Conservation (phyloP, 2,888 invertebrate species). For the Drosophila yooni region DNA sequence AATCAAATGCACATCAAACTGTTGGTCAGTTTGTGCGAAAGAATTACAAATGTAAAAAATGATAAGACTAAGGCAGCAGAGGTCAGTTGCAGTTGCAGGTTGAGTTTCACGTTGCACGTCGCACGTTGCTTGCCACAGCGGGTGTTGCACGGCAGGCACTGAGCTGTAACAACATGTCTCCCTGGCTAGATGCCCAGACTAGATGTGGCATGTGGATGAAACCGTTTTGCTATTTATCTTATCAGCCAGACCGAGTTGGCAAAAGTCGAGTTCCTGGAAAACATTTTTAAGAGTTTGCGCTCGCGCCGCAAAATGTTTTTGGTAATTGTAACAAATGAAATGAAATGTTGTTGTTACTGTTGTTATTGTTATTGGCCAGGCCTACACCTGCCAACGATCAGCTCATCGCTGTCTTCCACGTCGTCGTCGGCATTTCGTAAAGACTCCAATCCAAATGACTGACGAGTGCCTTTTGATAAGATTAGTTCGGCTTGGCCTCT, state of each 20-base stretch:
- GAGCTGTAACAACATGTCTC: slow-evolving; percentile 27
- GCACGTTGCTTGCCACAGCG: slow-evolving; percentile 52
- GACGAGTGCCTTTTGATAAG: slow-evolving; percentile 69
- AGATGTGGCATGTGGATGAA: slow-evolving; percentile 52
- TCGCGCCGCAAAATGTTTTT: slow-evolving; percentile 62
- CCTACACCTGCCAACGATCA: slow-evolving; percentile 62
- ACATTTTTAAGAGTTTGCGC: slow-evolving; percentile 27
- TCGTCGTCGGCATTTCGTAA: slow-evolving; percentile 38
- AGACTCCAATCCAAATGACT: slow-evolving; percentile 53
- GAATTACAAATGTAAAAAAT: slow-evolving; percentile 63
- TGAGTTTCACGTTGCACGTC: background rate
- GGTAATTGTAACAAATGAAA: slow-evolving; percentile 73
- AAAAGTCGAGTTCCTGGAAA: slow-evolving; percentile 58
- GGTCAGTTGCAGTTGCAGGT: slow-evolving; percentile 12
- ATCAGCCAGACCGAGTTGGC: slow-evolving; percentile 63
- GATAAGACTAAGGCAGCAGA: slow-evolving; percentile 17
- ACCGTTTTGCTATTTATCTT: slow-evolving; percentile 70
- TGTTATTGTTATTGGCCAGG: slow-evolving; percentile 14
- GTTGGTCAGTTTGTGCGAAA: slow-evolving; percentile 50
- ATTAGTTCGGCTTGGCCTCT: slow-evolving; percentile 60
- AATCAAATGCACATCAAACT: slow-evolving; percentile 59
- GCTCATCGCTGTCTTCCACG: slow-evolving; percentile 8
- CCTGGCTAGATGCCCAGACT: slow-evolving; percentile 29
- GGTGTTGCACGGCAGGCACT: slow-evolving; percentile 45
- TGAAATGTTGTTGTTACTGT: slow-evolving; percentile 19